Evolutionary conservation across 2,113 vertebrate genomes (phyloP).

Genomic region (Sprattus sprattus): DNA sequence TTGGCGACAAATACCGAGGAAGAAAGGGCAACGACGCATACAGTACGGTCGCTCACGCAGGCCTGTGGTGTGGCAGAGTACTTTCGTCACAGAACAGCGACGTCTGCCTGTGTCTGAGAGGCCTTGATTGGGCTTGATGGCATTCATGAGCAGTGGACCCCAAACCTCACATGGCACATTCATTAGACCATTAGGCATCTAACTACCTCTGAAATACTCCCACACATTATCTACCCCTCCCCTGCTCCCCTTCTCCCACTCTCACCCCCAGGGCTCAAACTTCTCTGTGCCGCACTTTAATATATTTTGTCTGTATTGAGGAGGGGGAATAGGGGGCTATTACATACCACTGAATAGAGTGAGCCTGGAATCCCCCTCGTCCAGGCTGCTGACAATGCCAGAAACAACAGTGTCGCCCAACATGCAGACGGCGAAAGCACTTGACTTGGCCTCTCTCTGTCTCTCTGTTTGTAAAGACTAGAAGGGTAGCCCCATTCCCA

Average conservation of each 20-base stretch:
- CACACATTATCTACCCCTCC: conserved; percentile 79
- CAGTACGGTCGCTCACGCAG: not conserved
- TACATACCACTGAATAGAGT: conserved; percentile 70
- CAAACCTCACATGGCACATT: conserved; percentile 83
- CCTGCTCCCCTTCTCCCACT: conserved; percentile 67
- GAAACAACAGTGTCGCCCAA: conserved; percentile 43
- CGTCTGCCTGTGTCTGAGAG: conserved; percentile 82
- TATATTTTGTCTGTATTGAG: conserved; percentile 86
- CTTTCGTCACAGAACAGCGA: conserved; percentile 74
- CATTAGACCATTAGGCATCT: conserved; percentile 88
- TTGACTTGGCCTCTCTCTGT: conserved; percentile 38
- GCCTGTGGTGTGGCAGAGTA: not conserved
- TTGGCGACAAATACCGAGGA: not conserved
- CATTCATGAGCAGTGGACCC: conserved; percentile 86
- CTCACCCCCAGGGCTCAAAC: conserved; percentile 82
- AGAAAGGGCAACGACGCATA: not conserved
- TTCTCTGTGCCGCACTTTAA: conserved; percentile 83
- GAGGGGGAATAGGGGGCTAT: conserved; percentile 80
- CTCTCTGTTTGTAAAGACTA: conserved; percentile 56
- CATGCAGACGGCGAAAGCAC: conserved; percentile 24
- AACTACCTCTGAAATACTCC: conserved; percentile 86
- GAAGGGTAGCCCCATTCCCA: conserved; percentile 49
- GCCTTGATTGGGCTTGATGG: conserved; percentile 86
- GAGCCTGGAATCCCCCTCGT: conserved; percentile 67
- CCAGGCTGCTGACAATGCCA: conserved; percentile 56